These are phyloP conservation scores for Kuschelorhynchus macadamiae DNA, from an alignment of 2,888 invertebrate species.

Conservation along the genomic window DNA sequence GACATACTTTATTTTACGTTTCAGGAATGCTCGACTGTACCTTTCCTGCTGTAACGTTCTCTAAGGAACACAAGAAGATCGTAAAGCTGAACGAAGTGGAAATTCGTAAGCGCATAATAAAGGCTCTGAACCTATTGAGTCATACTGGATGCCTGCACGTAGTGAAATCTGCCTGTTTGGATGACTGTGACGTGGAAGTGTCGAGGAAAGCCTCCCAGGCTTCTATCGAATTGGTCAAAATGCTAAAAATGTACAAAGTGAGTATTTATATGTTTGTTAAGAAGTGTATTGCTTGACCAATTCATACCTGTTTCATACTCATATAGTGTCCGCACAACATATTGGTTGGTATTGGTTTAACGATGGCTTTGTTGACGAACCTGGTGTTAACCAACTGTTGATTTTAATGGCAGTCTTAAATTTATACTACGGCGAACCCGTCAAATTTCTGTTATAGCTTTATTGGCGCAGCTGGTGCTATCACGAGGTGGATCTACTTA, in stretches of 20 bases:
- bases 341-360: too few relatives aligned
- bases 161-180: conserved; percentile 75
- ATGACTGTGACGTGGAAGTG: conserved; percentile 82
- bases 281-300: too few relatives aligned
- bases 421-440: too few relatives aligned
- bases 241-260: conserved; percentile 74
- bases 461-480: too few relatives aligned
- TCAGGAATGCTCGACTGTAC: conserved; percentile 83
- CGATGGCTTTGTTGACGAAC: too few relatives aligned
- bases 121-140: conserved; percentile 78
- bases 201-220: conserved; percentile 74
- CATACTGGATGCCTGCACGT: conserved; percentile 80
- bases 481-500: too few relatives aligned
- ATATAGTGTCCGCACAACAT: too few relatives aligned
- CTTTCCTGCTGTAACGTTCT: conserved; percentile 85
- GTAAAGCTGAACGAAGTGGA: conserved; percentile 79
- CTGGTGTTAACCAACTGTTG: too few relatives aligned
- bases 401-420: too few relatives aligned
- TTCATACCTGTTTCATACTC: too few relatives aligned
- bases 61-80: conserved; percentile 83
- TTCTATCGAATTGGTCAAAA: conserved; percentile 71
- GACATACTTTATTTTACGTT: not conserved
- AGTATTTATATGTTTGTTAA: too few relatives aligned
- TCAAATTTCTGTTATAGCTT: too few relatives aligned
- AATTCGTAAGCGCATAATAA: conserved; percentile 75